Evolutionary conservation across 2,797 vertebrate genomes (phyloP).

Genomic region (Adrianichthys oophorus): DNA sequence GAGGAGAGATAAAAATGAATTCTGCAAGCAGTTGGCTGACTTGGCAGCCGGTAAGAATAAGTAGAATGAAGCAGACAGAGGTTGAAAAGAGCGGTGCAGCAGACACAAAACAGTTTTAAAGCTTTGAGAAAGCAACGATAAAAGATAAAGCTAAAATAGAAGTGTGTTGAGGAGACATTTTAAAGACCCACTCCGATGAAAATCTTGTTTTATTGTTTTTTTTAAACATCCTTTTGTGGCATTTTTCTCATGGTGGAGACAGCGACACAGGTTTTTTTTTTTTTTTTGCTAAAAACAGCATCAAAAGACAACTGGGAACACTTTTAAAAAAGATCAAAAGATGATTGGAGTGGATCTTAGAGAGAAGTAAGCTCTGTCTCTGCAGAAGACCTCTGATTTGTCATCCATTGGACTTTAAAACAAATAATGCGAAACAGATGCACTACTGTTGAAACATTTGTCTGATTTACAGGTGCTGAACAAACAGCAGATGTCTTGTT

Average conservation of each 20-base stretch:
- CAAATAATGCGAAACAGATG: constrained; percentile 40
- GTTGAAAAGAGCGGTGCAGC: constrained; percentile 11
- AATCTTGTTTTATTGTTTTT: no score
- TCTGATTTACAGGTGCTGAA: background rate
- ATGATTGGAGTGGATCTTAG: background rate
- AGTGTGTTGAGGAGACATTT: constrained; percentile 19
- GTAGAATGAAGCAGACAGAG: constrained; percentile 20
- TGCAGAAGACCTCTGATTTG: constrained; percentile 46
- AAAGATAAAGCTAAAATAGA: constrained; percentile 30
- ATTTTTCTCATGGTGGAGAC: no score
- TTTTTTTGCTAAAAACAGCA: no score
- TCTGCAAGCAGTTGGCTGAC: constrained; percentile 19
- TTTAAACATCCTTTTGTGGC: no score
- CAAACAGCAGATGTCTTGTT: background rate
- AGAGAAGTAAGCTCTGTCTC: constrained; percentile 18
- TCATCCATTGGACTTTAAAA: constrained; percentile 46
- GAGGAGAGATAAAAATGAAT: constrained; percentile 8
- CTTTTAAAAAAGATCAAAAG: no score
- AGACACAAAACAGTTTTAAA: constrained; percentile 13
- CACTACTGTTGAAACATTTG: background rate
- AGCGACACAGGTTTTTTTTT: no score
- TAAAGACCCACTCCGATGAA: no score
- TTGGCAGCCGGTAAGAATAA: constrained; percentile 20
- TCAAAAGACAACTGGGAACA: no score
- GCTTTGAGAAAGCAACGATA: constrained; percentile 15